Conservation (phyloP, 1,140 invertebrate species). For the Lamellibrachia luymesi region DNA sequence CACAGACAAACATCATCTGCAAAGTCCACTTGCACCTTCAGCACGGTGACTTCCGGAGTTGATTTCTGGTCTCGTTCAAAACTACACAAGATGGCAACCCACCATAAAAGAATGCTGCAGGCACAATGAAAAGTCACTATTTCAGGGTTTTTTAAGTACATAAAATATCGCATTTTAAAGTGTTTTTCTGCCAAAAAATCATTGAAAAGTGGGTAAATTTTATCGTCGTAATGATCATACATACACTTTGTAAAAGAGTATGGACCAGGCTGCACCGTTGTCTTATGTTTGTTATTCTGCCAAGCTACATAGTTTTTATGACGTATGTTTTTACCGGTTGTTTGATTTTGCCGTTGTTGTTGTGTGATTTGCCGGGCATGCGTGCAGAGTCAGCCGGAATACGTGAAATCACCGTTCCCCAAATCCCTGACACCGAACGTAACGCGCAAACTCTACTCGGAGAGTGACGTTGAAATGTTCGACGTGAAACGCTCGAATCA, state of each 20-base stretch:
- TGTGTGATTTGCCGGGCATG: not conserved
- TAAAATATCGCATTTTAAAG: too few species aligned
- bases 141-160: too few species aligned
- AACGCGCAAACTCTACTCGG: conserved; percentile 11
- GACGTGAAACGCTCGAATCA: not conserved
- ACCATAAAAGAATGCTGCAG: too few species aligned
- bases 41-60: not conserved
- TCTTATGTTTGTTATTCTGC: not conserved
- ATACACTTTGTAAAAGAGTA: not conserved
- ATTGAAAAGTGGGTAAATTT: not conserved
- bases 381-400: not conserved
- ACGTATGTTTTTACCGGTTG: not conserved
- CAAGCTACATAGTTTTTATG: not conserved
- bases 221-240: not conserved
- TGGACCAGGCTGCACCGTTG: not conserved
- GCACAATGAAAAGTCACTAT: too few species aligned
- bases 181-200: not conserved
- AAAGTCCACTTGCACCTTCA: not conserved
- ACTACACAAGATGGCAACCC: not conserved
- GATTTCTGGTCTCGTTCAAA: not conserved
- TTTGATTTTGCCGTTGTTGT: conserved; percentile 1
- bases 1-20: not conserved
- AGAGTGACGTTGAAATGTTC: conserved; percentile 7
- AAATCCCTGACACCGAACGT: not conserved
- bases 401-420: not conserved